Evolutionary conservation across 2,888 invertebrate genomes (phyloP), one percentile per base, ranked within the genome.

Genomic region (Agrotis puta): DNA sequence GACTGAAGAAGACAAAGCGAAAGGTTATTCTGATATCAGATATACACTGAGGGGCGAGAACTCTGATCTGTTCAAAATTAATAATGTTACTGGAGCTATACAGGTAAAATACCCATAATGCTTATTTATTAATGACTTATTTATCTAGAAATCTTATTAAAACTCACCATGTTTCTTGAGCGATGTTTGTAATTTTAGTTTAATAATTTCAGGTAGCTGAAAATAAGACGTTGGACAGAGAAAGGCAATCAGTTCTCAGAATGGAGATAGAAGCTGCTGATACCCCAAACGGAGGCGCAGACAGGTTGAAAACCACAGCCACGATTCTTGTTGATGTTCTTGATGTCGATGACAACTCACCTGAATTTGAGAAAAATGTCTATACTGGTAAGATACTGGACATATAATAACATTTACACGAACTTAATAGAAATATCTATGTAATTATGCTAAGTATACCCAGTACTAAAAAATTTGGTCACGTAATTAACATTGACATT

Each of bases 331-430:
- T 98, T 13, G 97, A 98, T 85, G 97, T 98, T 1, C 90, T 97
- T 0, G 98, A 98, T 87, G 97, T 98, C 0, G 98, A 98, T 85
- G 98, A 98, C 84, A 98, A 98, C 87, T 96, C 97, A 0, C 98
- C 98, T 0, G 91, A 91, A 2, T 98, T 98, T 87, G 96, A 96
- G 4, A 97, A 97, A 82, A 92, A 94, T 33, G 93, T 97, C 18
- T 98, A 98, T 82, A 97, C 92, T 16, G 96, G 96, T 96, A 88
- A 76, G 58, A 62, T 14, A 11, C 13, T 7, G 27, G n/a, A n/a
- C 13, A 6, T 33, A n/a, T 2, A 33, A n/a, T 2, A 20, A 11
- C 16, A 24, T 53, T 7, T 18, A 7, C 3, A 24, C 9, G 9
- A 4, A 9, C 18, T 11, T 56, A 33, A 5, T n/a, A n/a, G n/a